These are phyloP conservation scores for Loris lydekkerianus DNA, from an alignment of 2,797 vertebrate species.

Conservation along the genomic window DNA sequence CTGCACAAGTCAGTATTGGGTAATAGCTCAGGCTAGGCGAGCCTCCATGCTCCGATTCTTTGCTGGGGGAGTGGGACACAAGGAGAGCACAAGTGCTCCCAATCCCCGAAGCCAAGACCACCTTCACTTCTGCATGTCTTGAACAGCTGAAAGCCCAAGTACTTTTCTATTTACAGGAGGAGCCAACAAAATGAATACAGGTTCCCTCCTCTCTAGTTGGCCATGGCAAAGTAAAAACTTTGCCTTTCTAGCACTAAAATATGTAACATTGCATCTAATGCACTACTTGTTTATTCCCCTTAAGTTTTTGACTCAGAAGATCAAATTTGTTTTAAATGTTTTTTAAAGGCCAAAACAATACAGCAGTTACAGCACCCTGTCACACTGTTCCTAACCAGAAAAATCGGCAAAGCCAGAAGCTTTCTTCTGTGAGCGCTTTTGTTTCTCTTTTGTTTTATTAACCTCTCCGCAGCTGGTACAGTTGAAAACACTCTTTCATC, in stretches of 20 bases:
- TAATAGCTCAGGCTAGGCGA: neutral
- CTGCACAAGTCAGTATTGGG: constrained; percentile 52
- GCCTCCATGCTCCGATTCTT: neutral
- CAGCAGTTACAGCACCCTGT: constrained; percentile 51
- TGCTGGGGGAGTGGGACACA: neutral
- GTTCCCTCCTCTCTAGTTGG: constrained; percentile 19
- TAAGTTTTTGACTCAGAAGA: constrained; percentile 60
- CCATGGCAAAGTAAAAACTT: constrained; percentile 25
- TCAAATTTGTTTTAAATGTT: constrained; percentile 27
- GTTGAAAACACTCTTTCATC: constrained; percentile 87
- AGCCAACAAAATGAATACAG: constrained; percentile 40
- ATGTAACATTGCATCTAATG: neutral
- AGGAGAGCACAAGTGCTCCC: neutral
- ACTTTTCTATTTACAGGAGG: neutral
- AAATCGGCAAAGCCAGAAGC: constrained; percentile 80
- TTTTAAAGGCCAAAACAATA: constrained; percentile 35
- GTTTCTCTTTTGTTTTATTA: constrained; percentile 87
- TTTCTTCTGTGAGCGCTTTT: constrained; percentile 77
- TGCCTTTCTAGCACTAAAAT: neutral
- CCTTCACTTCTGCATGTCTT: neutral
- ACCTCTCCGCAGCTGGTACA: constrained; percentile 84
- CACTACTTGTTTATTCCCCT: neutral
- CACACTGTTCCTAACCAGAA: constrained; percentile 78
- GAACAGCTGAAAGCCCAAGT: neutral
- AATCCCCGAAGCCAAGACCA: neutral